These are phyloP conservation scores for Neogobius melanostomus DNA, from an alignment of 2,113 vertebrate genomes.

Conservation along the genomic window DNA sequence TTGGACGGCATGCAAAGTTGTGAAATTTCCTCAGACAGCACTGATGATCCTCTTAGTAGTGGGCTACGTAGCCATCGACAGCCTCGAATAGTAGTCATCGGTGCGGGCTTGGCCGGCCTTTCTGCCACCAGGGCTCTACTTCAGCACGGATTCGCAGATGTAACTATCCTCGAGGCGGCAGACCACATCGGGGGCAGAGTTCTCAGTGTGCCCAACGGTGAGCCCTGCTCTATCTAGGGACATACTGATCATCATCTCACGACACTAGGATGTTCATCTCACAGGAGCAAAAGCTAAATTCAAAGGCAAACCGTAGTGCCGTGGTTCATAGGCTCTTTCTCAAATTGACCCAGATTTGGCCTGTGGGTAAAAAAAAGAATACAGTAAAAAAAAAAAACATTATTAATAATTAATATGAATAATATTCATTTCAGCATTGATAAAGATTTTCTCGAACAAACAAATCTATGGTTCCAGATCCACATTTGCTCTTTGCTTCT, in stretches of 20 bases:
- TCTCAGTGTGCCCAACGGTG: conserved; percentile 91
- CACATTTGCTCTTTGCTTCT: too few relatives aligned
- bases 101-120: conserved; percentile 94
- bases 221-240: conserved; percentile 44
- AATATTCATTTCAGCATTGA: too few relatives aligned
- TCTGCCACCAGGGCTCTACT: conserved; percentile 90
- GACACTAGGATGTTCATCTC: not conserved
- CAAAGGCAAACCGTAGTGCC: too few relatives aligned
- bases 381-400: too few relatives aligned
- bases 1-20: conserved; percentile 99
- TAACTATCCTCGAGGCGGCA: conserved; percentile 93
- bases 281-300: too few relatives aligned
- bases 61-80: conserved; percentile 89
- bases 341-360: too few relatives aligned
- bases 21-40: conserved; percentile 99
- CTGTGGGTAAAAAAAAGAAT: too few relatives aligned
- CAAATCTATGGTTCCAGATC: too few relatives aligned
- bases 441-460: too few relatives aligned
- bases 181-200: conserved; percentile 93
- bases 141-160: conserved; percentile 93
- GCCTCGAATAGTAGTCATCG: conserved; percentile 97
- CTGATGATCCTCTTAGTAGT: conserved; percentile 99
- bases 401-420: too few relatives aligned
- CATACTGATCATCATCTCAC: not conserved
- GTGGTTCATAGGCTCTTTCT: too few relatives aligned